These are phyloP conservation scores for Brachymystax lenok DNA, from an alignment of 2,797 vertebrate species.

Conservation along the genomic window DNA sequence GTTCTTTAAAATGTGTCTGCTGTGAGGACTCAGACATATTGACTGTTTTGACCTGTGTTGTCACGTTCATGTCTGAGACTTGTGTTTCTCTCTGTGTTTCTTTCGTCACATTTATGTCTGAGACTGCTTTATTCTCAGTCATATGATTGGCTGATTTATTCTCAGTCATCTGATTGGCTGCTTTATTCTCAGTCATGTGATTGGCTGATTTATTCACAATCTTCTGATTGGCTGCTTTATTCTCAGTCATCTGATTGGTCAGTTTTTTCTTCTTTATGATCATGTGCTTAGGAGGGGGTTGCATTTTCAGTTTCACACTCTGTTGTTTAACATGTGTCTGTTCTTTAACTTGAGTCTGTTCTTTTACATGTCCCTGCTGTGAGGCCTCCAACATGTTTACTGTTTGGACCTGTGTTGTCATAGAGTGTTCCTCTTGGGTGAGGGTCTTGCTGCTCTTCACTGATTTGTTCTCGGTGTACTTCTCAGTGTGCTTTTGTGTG, in stretches of 20 bases:
- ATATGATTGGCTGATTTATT: background rate
- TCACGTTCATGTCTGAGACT: conserved; percentile 2
- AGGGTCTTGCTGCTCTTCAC: conserved; percentile 68
- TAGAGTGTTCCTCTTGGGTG: conserved; percentile 68
- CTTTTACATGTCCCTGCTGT: conserved; percentile 30
- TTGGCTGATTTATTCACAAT: too few relatives aligned
- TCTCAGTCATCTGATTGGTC: conserved; percentile 28
- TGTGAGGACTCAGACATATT: conserved; percentile 58
- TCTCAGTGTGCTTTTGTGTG: conserved; percentile 64
- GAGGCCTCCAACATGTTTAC: conserved; percentile 58
- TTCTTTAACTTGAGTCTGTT: background rate
- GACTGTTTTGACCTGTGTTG: conserved; percentile 58
- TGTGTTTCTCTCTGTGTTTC: conserved; percentile 49
- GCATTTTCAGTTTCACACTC: conserved; percentile 57
- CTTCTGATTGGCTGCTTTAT: too few relatives aligned
- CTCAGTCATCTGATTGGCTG: background rate
- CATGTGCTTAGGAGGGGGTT: conserved; percentile 54
- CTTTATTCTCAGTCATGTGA: too few relatives aligned
- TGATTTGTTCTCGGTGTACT: conserved; percentile 66
- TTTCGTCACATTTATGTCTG: conserved; percentile 20
- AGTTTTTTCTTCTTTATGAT: conserved; percentile 64
- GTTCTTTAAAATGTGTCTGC: conserved; percentile 59
- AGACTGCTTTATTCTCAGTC: conserved; percentile 1
- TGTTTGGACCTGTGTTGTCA: conserved; percentile 61
- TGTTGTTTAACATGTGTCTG: conserved; percentile 59